Conservation (phyloP, 2,113 vertebrate genomes). For the Nycticorax nycticorax region DNA sequence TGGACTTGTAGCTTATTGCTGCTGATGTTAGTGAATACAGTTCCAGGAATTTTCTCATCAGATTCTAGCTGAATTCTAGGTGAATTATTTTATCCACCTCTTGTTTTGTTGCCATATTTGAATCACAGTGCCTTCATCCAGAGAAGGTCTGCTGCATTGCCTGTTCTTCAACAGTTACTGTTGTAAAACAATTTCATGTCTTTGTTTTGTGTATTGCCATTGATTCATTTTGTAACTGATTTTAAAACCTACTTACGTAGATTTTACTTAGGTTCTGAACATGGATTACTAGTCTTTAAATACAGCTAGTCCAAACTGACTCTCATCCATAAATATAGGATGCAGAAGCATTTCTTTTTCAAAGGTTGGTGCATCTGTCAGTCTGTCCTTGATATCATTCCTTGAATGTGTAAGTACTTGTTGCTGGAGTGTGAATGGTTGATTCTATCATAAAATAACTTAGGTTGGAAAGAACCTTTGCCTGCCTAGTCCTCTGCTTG, state of each 20-base stretch:
- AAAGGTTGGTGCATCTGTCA: not conserved
- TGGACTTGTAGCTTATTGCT: not conserved
- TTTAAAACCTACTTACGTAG: not conserved
- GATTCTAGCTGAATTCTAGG: not conserved
- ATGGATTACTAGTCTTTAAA: not conserved
- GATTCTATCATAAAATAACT: not conserved
- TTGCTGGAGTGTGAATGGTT: not conserved
- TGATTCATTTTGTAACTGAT: not conserved
- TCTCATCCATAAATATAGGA: not conserved
- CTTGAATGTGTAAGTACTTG: not conserved
- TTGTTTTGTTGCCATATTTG: not conserved
- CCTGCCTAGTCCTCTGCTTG: not conserved
- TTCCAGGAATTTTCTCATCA: not conserved
- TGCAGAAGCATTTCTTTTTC: not conserved
- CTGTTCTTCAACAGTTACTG: not conserved
- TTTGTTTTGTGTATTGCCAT: not conserved
- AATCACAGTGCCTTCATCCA: not conserved
- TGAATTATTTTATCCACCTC: not conserved
- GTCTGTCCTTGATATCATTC: not conserved
- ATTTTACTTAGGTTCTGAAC: not conserved
- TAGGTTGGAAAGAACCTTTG: not conserved
- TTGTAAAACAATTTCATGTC: not conserved
- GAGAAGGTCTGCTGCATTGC: not conserved
- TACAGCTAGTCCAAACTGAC: not conserved
- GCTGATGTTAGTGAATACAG: not conserved